Evolutionary conservation across 2,113 vertebrate genomes (phyloP), one percentile per base, ranked within the genome.

Genomic region (Vulpes ferrilata): DNA sequence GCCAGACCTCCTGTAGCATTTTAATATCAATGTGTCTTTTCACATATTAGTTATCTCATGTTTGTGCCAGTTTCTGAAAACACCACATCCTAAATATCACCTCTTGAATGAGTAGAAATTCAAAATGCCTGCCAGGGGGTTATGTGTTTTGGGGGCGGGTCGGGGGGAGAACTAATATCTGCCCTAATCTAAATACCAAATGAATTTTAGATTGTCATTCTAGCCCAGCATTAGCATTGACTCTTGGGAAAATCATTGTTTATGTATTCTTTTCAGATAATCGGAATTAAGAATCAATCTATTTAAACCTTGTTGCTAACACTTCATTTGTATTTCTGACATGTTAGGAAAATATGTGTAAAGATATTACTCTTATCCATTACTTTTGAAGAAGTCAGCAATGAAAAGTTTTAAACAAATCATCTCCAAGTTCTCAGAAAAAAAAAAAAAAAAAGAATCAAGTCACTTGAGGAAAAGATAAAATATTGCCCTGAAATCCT

Each of bases 161-260:
- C 32, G 64, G 81, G 60, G 27, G 71, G 17, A 59, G 4, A 95
- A 96, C 95, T 97, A 95, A 97, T 97, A 97, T 97, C 97, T 91
- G 51, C 59, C 95, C 88, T 98, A 88, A 98, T 98, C 96, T 98
- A 96, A 98, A 98, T 98, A 98, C 94, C 97, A 98, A 98, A 98
- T 98, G 97, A 96, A 95, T 95, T 96, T 97, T 97, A 96, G 87
- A 97, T 95, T 97, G 87, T 73, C 84, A 90, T 95, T 90, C 96
- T 90, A 93, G 76, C 80, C 84, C 85, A 43, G 81, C 78, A 97
- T 97, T 98, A 97, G 95, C 97, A 96, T 90, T 73, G 92, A 51
- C 98, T 92, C 96, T 94, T 64, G 98, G 96, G 98, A 98, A 95
- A 94, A 97, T 76, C 90, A 95, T 93, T 97, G 96, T 97, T 97